Evolutionary conservation across 2,888 invertebrate species (phyloP), one percentile per base, ranked within the genome.

Genomic region (Caenorhabditis sp.): DNA sequence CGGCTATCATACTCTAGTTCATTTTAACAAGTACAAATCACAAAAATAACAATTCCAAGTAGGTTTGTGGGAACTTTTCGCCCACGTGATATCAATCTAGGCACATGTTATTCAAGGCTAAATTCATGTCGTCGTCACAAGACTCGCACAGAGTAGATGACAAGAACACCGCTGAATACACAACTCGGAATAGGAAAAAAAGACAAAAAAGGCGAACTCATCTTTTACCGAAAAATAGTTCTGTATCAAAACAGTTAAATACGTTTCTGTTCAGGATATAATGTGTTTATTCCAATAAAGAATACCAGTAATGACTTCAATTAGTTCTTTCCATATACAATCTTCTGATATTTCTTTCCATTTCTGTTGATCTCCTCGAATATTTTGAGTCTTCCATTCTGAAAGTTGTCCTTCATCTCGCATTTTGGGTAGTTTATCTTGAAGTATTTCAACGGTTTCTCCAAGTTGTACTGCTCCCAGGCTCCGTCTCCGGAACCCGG

Each of bases 321-420:
- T n/a, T n/a, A n/a, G n/a, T n/a, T n/a, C 20, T 56, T 32, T 32
- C 56, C 56, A 18, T 56, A 56, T 4, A 56, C 35, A 18, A 55
- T 71, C 44, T 61, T 64, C 64, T 64, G 71, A 50, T 72, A 64
- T 18, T 64, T 62, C 47, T 64, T 61, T 8, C 32, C 28, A 9
- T 51, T 40, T 40, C 22, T 28, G 28, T 72, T 64, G 2, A 64
- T 26, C 15, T 72, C 64, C 8, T 64, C 64, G 26, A 50, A 50
- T 9, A 72, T 64, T 8, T 37, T 35, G 15, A 64, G 1, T 20
- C 72, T 9, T 37, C 72, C 72, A 26, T 72, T 50, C n/a, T 64
- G 64, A 9, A 35, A 72, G 18, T 72, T 22, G 11, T 72, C 72
- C 5, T 11, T 35, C 72, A 72, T 72, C 50, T 64, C 58, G 18